phyloP scores from a whole-genome alignment of 2,797 vertebrate genomes.

The Cynopterus sphinx region DNA sequence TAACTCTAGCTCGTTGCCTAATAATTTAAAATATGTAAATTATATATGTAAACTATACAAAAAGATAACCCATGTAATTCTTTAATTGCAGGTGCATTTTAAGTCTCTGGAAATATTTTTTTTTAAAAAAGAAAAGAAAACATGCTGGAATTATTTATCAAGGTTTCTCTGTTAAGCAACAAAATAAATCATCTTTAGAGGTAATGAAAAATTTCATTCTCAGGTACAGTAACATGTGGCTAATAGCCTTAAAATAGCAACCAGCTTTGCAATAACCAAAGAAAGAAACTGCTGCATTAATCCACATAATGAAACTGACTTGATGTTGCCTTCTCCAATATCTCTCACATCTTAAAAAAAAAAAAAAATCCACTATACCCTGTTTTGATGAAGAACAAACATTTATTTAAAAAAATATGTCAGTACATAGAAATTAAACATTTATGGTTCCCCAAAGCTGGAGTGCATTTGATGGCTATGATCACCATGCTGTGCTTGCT shows the following conservation, averaged over 20 bases:
- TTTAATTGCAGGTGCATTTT: not conserved
- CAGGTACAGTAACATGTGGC: conserved; percentile 42
- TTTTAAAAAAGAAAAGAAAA: not conserved
- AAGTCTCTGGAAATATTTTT: not conserved
- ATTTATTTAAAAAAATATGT: not conserved
- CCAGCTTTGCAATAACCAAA: conserved; percentile 31
- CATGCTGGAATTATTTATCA: conserved; percentile 32
- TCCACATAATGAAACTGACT: not conserved
- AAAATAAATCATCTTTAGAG: conserved; percentile 53
- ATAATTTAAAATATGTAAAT: conserved; percentile 43
- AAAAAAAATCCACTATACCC: not conserved
- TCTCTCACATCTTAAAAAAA: not conserved
- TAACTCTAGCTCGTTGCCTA: not conserved
- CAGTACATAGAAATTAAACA: not conserved
- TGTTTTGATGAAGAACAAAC: not conserved
- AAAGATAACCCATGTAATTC: not conserved
- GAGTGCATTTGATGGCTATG: not conserved
- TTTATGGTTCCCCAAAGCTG: not conserved
- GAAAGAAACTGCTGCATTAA: conserved; percentile 43
- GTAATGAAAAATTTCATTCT: conserved; percentile 59
- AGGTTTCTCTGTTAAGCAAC: conserved; percentile 38
- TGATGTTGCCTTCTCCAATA: not conserved
- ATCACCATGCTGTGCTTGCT: not conserved
- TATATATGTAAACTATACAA: not conserved
- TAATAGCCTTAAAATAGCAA: conserved; percentile 67